A percentile compares a stretch with the other conserved stretches of the same genome.
These are phyloP conservation scores for Blastobasis adustella DNA, from an alignment of 2,888 invertebrate species.

Conservation along the genomic window DNA sequence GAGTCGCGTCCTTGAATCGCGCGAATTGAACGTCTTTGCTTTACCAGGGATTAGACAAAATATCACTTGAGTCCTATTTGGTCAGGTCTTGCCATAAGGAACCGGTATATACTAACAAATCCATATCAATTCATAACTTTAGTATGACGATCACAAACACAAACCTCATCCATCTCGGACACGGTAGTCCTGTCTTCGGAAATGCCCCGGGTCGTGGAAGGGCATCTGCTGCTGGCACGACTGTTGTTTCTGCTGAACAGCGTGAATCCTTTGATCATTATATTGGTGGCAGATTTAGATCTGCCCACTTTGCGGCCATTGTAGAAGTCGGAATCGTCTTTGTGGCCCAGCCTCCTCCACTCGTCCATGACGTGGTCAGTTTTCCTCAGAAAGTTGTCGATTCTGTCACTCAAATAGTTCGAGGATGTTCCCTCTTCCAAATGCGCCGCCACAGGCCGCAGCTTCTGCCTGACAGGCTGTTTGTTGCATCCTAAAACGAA, in stretches of 20 bases:
- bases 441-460: constrained; percentile 84
- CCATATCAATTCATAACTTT: constrained; percentile 14
- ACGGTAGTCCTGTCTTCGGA: constrained; percentile 79
- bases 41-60: no score
- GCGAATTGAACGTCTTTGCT: no score
- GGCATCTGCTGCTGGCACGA: constrained; percentile 72
- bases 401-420: constrained; percentile 82
- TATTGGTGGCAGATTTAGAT: constrained; percentile 86
- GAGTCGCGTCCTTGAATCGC: no score
- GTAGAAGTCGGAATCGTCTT: constrained; percentile 61
- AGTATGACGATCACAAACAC: constrained; percentile 23
- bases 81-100: no score
- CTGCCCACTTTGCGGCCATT: constrained; percentile 67
- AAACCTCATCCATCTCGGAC: constrained; percentile 80
- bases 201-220: constrained; percentile 65
- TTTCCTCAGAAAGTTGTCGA: constrained; percentile 85
- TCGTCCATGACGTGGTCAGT: constrained; percentile 94
- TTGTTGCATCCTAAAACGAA: constrained; percentile 85
- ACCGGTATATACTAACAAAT: no score
- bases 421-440: constrained; percentile 85
- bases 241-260: constrained; percentile 74
- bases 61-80: no score
- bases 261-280: constrained; percentile 88
- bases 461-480: constrained; percentile 79
- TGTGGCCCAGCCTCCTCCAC: constrained; percentile 83